phyloP scores from a whole-genome alignment of 2,888 invertebrate genomes.

The Diplolepis rosae region DNA sequence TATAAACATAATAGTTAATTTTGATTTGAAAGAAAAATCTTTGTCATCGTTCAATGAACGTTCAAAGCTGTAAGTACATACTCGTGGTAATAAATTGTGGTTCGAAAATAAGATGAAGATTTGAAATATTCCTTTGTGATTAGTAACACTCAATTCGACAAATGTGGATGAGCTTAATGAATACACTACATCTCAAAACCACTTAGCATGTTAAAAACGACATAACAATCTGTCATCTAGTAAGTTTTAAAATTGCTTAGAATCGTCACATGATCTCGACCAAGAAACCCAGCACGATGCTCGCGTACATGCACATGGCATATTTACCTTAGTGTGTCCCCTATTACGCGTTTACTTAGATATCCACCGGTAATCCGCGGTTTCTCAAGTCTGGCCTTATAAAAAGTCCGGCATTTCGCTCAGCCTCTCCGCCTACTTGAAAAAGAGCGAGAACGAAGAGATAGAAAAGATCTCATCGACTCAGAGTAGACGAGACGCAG shows the following conservation, averaged over 20 bases:
- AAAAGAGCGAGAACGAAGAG: not conserved
- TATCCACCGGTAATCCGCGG: slow-evolving; percentile 39
- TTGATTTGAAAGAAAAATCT: too few relatives aligned
- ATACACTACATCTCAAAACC: too few relatives aligned
- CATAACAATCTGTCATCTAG: not conserved
- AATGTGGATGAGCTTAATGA: too few relatives aligned
- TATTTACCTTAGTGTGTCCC: not conserved
- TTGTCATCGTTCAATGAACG: too few relatives aligned
- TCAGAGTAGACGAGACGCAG: slow-evolving; percentile 7
- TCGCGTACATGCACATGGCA: not conserved
- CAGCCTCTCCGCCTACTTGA: slow-evolving; percentile 27
- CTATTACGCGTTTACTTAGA: slow-evolving; percentile 40
- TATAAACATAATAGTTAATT: too few relatives aligned
- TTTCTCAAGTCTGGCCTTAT: slow-evolving; percentile 43
- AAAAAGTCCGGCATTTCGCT: slow-evolving; percentile 47
- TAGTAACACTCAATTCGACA: too few relatives aligned
- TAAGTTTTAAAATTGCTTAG: not conserved
- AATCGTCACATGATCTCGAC: not conserved
- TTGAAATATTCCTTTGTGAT: too few relatives aligned
- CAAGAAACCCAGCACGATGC: not conserved
- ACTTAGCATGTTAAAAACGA: too few relatives aligned
- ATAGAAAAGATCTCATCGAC: slow-evolving; percentile 12
- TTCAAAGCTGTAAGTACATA: too few relatives aligned
- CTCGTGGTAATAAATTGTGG: too few relatives aligned
- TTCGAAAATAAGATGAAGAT: too few relatives aligned